Evolutionary conservation across 92 coral and sea anemone species (phyloP).

Genomic region (Zoanthus gigantus): DNA sequence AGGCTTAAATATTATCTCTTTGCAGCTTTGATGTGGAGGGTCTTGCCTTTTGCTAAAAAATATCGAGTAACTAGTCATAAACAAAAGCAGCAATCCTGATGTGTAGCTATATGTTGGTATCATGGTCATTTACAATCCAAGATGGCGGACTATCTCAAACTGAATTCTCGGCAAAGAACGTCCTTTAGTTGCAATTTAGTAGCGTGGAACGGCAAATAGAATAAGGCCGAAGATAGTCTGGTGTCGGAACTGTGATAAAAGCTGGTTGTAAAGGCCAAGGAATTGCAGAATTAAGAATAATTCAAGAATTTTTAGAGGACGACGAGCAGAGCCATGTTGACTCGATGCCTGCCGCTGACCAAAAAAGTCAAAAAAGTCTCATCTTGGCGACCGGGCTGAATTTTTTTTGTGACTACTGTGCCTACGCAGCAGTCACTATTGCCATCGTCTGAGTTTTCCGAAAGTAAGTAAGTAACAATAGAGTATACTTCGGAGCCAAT

Average conservation of each 20-base stretch:
- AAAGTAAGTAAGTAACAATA: too few relatives aligned
- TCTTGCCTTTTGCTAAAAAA: background rate
- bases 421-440: too few relatives aligned
- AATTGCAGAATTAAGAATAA: background rate
- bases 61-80: conserved; percentile 21
- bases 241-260: background rate
- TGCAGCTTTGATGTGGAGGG: background rate
- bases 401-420: too few relatives aligned
- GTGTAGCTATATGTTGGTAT: conserved; percentile 3
- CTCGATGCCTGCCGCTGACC: conserved; percentile 4
- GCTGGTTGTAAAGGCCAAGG: conserved; percentile 5
- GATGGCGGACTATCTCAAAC: conserved; percentile 12
- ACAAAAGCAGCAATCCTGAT: conserved; percentile 24
- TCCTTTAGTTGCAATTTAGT: background rate
- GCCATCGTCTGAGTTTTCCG: too few relatives aligned
- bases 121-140: conserved; percentile 1
- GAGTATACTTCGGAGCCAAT: too few relatives aligned
- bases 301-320: background rate
- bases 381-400: too few relatives aligned
- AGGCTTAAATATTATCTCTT: conserved; percentile 12
- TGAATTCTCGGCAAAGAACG: background rate
- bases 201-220: background rate
- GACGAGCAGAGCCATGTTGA: background rate
- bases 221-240: background rate
- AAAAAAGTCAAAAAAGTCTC: too few relatives aligned